These are phyloP conservation scores for Dissostichus mawsoni DNA, from an alignment of 2,113 vertebrate genomes.

Conservation along the genomic window DNA sequence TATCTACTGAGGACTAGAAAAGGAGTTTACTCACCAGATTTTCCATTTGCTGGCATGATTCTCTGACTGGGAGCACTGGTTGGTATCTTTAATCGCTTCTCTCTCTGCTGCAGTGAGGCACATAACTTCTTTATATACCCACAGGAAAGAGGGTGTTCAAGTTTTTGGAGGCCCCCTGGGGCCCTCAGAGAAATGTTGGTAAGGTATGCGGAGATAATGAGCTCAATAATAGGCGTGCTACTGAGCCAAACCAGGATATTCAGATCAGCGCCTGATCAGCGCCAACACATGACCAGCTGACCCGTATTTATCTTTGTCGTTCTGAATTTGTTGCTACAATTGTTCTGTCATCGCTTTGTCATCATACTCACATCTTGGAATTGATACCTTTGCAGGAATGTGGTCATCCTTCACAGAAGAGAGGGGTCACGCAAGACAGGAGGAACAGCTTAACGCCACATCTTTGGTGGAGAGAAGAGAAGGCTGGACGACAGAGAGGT, in stretches of 20 bases:
- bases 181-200: slow-evolving; percentile 39
- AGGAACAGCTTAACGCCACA: background rate
- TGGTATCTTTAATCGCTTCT: slow-evolving; percentile 44
- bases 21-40: slow-evolving; percentile 38
- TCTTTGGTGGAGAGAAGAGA: background rate
- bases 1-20: background rate
- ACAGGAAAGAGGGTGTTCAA: slow-evolving; percentile 38
- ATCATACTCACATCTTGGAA: slow-evolving; percentile 19
- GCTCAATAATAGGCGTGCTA: slow-evolving; percentile 46
- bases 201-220: slow-evolving; percentile 60
- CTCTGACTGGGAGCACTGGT: slow-evolving; percentile 48
- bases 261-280: slow-evolving; percentile 2
- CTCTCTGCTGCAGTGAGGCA: slow-evolving; percentile 11
- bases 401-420: background rate
- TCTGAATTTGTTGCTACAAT: slow-evolving; percentile 11
- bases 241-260: slow-evolving; percentile 25
- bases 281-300: slow-evolving; percentile 42
- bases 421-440: background rate
- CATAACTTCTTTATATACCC: slow-evolving; percentile 49
- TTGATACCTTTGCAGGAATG: background rate
- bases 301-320: slow-evolving; percentile 30
- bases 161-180: slow-evolving; percentile 33
- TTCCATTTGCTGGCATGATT: slow-evolving; percentile 27
- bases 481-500: background rate
- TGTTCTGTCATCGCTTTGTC: slow-evolving; percentile 21